Base-by-base conservation (phyloP, 2,888 invertebrate genomes). In the Acrocyrtus sp. region DNA sequence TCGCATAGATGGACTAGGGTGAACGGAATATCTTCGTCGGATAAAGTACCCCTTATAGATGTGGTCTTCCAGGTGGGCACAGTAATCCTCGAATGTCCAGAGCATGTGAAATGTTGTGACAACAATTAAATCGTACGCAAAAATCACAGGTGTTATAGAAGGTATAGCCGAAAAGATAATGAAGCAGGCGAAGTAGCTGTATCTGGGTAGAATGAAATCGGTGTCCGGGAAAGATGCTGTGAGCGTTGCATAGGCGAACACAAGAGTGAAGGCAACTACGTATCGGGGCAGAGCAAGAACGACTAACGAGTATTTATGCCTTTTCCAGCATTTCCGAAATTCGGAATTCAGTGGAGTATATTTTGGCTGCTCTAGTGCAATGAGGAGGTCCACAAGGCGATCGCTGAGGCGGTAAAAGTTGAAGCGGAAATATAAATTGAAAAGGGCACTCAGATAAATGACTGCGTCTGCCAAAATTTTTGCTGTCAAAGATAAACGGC, bases 81-180 rank as follows among this genome's bases (percentile, higher is more conserved):
- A 75, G 50, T 57, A 75, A 45, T 66, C 61, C 48, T 75, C 75
- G 51, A 61, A 75, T 6, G 66, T 70, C 68, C 75, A 68, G 39
- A 75, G 24, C 47, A 66, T 62, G 51, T 75, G 62, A 17, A 57
- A 70, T 10, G 70, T 70, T 10, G 70, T 62, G n/a, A 75, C 47
- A 4, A 70, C 47, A 62, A 75, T 70, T 12, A 70, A 54, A 43
- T 70, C 70, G 26, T 70, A 75, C 1, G 70, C 75, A 51, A 75
- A 75, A 24, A 70, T 62, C 2, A 75, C 58, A 0, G 75, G 62
- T 15, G 66, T 17, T 0, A 65, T 53, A n/a, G 39, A 29, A 4
- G 75, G 70, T 3, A 75, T 26, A 1, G 47, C 70, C 1, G 61
- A 66, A n/a, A 66, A 56, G 5, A 66, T 3, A n/a, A 17, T 34